These are phyloP conservation scores for Plectrocnemia conspersa DNA, from an alignment of 1,140 invertebrate species.

Conservation along the genomic window DNA sequence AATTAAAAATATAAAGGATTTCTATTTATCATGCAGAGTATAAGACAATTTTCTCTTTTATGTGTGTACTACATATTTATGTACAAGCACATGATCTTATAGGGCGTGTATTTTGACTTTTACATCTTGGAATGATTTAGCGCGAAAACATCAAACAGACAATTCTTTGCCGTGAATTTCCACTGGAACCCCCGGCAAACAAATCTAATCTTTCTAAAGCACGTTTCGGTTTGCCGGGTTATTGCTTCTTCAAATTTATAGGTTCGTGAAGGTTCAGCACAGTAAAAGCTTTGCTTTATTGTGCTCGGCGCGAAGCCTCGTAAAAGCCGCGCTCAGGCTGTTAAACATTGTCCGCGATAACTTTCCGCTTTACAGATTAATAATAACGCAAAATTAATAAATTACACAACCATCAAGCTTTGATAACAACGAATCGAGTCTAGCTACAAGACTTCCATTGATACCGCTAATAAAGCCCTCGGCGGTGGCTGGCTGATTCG, in stretches of 20 bases:
- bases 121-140: slow-evolving; percentile 26
- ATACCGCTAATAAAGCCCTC: slow-evolving; percentile 17
- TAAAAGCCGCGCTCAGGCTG: background rate
- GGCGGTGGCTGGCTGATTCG: background rate
- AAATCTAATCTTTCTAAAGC: slow-evolving; percentile 31
- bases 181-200: slow-evolving; percentile 15
- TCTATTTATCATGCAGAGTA: no score
- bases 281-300: slow-evolving; percentile 33
- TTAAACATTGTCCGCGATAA: no score
- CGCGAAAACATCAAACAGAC: slow-evolving; percentile 14
- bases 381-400: no score
- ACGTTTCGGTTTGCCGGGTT: slow-evolving; percentile 32
- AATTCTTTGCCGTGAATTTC: slow-evolving; percentile 19
- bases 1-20: no score
- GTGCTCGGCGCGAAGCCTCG: slow-evolving; percentile 21
- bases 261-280: slow-evolving; percentile 27
- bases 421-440: no score
- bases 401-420: no score
- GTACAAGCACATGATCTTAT: background rate
- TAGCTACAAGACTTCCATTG: no score
- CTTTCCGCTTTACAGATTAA: no score
- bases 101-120: no score
- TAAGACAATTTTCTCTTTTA: no score
- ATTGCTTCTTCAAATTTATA: slow-evolving; percentile 36
- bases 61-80: no score